Conservation (phyloP, 2,888 invertebrate species). For the Chrysolina haemoptera region DNA sequence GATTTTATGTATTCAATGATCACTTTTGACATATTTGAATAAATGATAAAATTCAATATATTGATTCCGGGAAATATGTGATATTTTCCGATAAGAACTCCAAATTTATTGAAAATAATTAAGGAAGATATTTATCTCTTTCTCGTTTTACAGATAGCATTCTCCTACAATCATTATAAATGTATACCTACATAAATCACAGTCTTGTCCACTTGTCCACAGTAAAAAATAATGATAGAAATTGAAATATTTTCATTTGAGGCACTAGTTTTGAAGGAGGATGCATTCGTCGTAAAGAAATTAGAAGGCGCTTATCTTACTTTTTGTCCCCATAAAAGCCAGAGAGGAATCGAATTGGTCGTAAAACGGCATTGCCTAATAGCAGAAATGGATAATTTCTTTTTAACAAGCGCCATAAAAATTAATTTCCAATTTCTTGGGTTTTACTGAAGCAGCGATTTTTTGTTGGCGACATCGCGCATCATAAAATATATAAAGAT, state of each 20-base stretch:
- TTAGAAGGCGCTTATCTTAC: constrained; percentile 10
- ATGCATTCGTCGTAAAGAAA: background rate
- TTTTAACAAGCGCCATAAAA: constrained; percentile 21
- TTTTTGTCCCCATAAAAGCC: constrained; percentile 13
- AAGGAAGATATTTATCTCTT: too few species aligned
- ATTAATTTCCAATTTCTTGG: constrained; percentile 25
- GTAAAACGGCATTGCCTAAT: constrained; percentile 24
- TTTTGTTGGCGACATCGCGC: background rate
- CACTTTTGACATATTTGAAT: too few species aligned
- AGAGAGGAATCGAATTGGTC: constrained; percentile 9
- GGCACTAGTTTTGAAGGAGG: background rate
- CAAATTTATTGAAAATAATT: too few species aligned
- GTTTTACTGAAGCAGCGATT: constrained; percentile 11
- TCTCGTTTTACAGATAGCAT: too few species aligned
- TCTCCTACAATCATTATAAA: too few species aligned
- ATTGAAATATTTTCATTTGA: background rate
- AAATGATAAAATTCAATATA: too few species aligned
- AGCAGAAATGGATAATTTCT: constrained; percentile 12
- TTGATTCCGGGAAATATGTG: too few species aligned
- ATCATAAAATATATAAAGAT: constrained; percentile 13
- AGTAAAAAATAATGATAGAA: background rate
- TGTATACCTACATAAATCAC: too few species aligned
- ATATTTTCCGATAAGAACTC: too few species aligned
- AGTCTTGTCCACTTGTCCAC: too few species aligned
- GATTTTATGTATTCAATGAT: too few species aligned